Percentiles rank a stretch among this genome's conserved stretches.
Conservation (phyloP, 2,797 vertebrate genomes). For the Pipistrellus pygmaeus region DNA sequence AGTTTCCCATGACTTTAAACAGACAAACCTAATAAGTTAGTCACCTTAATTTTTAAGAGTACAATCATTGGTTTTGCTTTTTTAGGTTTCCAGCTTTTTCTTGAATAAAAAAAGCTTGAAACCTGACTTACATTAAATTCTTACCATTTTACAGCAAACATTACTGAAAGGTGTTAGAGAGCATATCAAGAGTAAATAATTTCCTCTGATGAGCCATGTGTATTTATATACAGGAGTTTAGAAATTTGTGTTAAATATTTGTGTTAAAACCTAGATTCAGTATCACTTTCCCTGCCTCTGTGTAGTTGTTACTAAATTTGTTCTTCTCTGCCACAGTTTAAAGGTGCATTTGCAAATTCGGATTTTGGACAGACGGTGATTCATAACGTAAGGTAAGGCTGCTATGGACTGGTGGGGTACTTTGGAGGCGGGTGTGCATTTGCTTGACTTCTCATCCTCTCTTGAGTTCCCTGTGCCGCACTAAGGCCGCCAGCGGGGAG, state of each 20-base stretch:
- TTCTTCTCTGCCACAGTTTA: conserved; percentile 81
- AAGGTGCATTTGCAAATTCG: rapidly evolving
- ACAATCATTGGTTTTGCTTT: background rate
- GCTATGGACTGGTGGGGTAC: rapidly evolving
- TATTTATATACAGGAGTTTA: conserved; percentile 15
- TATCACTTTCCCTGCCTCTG: background rate
- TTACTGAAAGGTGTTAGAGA: background rate
- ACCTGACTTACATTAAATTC: background rate
- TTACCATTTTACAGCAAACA: background rate
- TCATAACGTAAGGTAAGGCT: conserved; percentile 80
- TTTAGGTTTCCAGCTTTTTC: background rate
- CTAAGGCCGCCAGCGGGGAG: background rate
- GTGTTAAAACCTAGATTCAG: background rate
- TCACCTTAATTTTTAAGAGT: conserved; percentile 25
- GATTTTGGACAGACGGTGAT: conserved; percentile 71
- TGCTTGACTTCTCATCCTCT: background rate
- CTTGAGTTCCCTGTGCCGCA: background rate
- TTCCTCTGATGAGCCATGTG: background rate
- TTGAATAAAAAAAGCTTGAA: background rate
- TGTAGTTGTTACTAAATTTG: conserved; percentile 44
- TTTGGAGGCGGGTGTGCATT: background rate
- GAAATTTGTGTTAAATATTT: background rate
- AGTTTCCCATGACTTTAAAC: background rate
- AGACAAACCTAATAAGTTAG: background rate
- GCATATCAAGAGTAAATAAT: background rate